phyloP scores from a whole-genome alignment of 1,140 invertebrate species.

The Trichonephila clavata region DNA sequence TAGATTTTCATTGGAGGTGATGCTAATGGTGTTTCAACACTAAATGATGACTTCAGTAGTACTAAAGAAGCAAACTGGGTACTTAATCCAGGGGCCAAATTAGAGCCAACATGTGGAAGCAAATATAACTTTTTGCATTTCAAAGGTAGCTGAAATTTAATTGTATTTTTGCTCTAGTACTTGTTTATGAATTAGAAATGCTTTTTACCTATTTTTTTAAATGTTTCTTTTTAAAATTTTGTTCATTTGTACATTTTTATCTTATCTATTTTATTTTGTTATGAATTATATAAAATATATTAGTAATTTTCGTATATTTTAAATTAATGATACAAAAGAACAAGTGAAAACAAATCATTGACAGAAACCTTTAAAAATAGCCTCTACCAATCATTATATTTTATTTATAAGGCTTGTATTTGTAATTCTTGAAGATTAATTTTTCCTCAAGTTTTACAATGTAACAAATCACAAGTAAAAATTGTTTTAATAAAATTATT shows the following conservation, averaged over 20 bases:
- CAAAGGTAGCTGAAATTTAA: conserved; percentile 66
- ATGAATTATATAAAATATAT: too few relatives aligned
- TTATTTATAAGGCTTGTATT: too few relatives aligned
- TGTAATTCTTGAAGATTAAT: too few relatives aligned
- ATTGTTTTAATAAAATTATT: neutral
- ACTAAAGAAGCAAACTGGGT: conserved; percentile 80
- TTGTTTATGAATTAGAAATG: neutral
- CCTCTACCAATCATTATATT: too few relatives aligned
- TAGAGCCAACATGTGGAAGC: conserved; percentile 80
- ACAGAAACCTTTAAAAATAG: too few relatives aligned
- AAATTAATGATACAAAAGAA: too few relatives aligned
- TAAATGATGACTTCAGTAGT: conserved; percentile 80
- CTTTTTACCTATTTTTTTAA: neutral
- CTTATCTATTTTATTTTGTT: neutral
- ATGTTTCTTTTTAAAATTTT: neutral
- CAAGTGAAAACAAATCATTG: too few relatives aligned
- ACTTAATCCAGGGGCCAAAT: conserved; percentile 79
- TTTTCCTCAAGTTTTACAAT: too few relatives aligned
- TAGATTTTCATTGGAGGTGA: conserved; percentile 82
- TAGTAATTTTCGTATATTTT: too few relatives aligned
- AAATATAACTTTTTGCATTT: conserved; percentile 80
- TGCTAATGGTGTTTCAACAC: conserved; percentile 79
- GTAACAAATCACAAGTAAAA: too few relatives aligned
- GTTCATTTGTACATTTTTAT: neutral
- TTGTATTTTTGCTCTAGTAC: neutral